Base-by-base conservation (phyloP, 2,797 vertebrate species). In the Schizopygopsis malacanthus region DNA sequence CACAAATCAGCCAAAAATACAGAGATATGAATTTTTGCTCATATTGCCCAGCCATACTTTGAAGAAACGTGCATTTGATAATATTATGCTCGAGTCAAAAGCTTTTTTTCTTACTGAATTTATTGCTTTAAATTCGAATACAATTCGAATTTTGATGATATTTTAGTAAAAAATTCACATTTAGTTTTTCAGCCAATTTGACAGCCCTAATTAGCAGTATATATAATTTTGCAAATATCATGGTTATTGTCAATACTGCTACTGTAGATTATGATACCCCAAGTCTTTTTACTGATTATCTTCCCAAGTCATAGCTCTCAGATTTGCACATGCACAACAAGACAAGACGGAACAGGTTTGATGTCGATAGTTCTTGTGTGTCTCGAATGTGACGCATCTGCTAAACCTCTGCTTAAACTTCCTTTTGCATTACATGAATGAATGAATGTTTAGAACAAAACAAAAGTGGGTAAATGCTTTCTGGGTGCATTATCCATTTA, bases 241-340 rank as follows among this genome's bases (percentile, higher is more conserved):
- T 22, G 12, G 20, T 71, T n/a, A 71, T n/a, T 0, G 6, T 25
- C 43, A 47, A 16, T 73, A 25, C 43, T 1, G 7, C 45, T 73
- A 28, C 22, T 59, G 25, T 63, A 63, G 47, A 50, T 50, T 52
- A 37, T 12, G 1, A 76, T 54, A 11, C 73, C 28, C 28, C 22
- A n/a, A 20, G 45, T 50, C 45, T 50, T 45, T 20, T 54, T 52
- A 33, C 28, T 76, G 28, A 76, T 76, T 4, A 54, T 37, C 16
- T 39, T 52, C 28, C 0, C 18, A 54, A 37, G 9, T 54, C 18
- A n/a, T 41, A n/a, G 76, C 37, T 59, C 54, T 41, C 22, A n/a
- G 59, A 61, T 25, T 79, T 79, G 22, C 1, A 67, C 45, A 65
- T 37, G 28, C 33, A 56, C 43, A 84, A 54, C 4, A 69, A 84